These are phyloP conservation scores for Arremon brunneinucha DNA, from an alignment of 2,797 vertebrate species.

Conservation along the genomic window DNA sequence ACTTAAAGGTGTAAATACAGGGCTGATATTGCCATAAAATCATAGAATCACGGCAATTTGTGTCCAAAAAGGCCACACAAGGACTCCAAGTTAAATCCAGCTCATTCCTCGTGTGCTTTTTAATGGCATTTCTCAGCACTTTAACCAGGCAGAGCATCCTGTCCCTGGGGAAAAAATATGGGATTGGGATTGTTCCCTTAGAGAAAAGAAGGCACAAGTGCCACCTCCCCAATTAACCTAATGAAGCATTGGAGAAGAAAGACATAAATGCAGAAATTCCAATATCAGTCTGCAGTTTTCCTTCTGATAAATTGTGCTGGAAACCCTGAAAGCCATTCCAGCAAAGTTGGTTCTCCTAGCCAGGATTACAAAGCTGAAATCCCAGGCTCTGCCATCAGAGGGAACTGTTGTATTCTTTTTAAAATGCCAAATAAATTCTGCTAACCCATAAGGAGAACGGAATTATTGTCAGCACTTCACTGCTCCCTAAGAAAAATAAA, in stretches of 20 bases:
- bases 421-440: background rate
- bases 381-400: slow-evolving; percentile 48
- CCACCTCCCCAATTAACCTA: background rate
- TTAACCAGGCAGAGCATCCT: background rate
- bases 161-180: background rate
- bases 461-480: background rate
- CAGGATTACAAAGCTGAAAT: background rate
- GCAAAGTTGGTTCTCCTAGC: background rate
- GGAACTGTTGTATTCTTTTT: slow-evolving; percentile 52
- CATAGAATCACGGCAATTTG: background rate
- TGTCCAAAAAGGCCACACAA: background rate
- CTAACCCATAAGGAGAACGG: background rate
- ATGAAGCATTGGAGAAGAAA: background rate
- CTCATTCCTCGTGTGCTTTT: background rate
- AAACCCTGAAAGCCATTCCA: background rate
- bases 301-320: background rate
- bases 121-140: background rate
- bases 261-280: background rate
- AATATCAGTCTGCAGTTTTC: background rate
- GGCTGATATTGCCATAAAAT: background rate
- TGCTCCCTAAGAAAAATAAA: background rate
- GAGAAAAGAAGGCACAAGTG: background rate
- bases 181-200: background rate
- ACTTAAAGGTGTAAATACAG: background rate
- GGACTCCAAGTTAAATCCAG: background rate